Evolutionary conservation across 2,113 vertebrate genomes (phyloP).

Genomic region (Chloropsis hardwickii): DNA sequence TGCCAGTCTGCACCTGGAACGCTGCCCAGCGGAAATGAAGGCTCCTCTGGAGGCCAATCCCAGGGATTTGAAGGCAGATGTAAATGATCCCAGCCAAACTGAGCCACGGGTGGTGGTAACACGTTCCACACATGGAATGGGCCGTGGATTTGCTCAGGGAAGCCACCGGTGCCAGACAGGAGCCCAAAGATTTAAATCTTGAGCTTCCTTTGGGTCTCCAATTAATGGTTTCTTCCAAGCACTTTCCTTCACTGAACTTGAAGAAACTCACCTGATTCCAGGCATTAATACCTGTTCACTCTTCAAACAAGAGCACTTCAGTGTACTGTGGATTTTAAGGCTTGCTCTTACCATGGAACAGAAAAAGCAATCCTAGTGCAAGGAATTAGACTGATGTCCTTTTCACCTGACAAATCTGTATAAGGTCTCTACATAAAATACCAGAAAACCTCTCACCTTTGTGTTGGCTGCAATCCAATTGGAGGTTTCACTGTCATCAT

Average conservation of each 20-base stretch:
- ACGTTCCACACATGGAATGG: not conserved
- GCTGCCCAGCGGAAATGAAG: slow-evolving; percentile 25
- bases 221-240: not conserved
- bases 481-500: slow-evolving; percentile 99
- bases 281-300: not conserved
- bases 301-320: not conserved
- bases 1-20: slow-evolving; percentile 12
- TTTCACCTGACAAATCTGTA: not conserved
- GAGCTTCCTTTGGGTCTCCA: not conserved
- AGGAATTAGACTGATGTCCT: not conserved
- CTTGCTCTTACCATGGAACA: not conserved
- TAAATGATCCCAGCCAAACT: slow-evolving; percentile 12
- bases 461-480: slow-evolving; percentile 99
- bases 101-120: not conserved
- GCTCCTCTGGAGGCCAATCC: not conserved
- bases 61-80: slow-evolving; percentile 17
- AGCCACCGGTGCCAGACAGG: not conserved
- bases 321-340: not conserved
- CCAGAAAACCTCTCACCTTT: slow-evolving; percentile 78
- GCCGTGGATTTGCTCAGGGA: not conserved
- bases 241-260: not conserved
- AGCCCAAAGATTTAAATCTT: not conserved
- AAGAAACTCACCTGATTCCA: not conserved
- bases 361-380: not conserved
- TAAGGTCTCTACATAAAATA: not conserved